Evolutionary conservation across 2,888 invertebrate species (phyloP), one percentile per base, ranked within the genome.

Genomic region (Aplocera efformata): DNA sequence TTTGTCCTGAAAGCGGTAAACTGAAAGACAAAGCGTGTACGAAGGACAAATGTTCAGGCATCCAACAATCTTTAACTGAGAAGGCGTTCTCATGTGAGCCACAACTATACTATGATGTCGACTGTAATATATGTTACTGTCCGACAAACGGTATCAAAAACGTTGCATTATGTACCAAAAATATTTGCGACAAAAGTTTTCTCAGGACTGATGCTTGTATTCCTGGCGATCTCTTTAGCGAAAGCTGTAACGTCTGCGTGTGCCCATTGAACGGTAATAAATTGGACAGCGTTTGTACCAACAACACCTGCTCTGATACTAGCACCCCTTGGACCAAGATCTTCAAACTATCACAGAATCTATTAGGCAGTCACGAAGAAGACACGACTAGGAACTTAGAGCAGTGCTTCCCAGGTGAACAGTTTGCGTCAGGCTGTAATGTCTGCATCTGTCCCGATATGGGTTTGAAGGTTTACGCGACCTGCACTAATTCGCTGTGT

Each of bases 41-140:
- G 0, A 78, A 77, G 40, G 80, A 74, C 36, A 50, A 50, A 11
- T 85, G 86, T 39, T 50, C 49, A 1, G 60, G 60, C 1, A 24
- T 53, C 0, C 43, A 39, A 1, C 44, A 55, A 2, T 6, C 49
- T 0, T 13, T 47, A 3, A 26, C 40, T 1, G 48, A 43, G 4
- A 56, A 67, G 0, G 67, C 67, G 9, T 69, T 82, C 6, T 46
- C 50, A 1, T 86, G 88, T 24, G 81, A 83, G 17, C 86, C 86
- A 0, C 57, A 79, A 8, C 52, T 65, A 1, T 86, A 86, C 38
- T 86, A 80, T 31, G 68, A 67, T 32, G 82, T 85, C 0, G 88
- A 86, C 33, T 88, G 88, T 40, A 88, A 88, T 27, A 67, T 77
- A 7, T 88, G 88, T 53, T 72, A 63, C 24, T 88, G 88, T 36